Base-by-base conservation (phyloP, 64 coral and sea anemone species). In the Platygyra sinensis region DNA sequence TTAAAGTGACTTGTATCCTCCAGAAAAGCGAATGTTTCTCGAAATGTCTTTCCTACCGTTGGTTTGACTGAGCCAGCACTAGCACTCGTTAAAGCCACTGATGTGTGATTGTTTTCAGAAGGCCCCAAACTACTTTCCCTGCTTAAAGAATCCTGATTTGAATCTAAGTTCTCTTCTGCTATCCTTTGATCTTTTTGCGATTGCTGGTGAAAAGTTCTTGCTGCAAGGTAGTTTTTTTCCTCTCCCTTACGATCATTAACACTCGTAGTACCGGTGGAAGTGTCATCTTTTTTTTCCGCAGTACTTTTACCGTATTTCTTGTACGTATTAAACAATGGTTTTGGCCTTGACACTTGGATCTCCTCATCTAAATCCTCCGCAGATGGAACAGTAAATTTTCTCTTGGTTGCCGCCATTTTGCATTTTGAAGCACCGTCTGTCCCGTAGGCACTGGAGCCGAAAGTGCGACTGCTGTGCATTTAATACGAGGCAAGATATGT, bases 11-110 rank as follows among this genome's bases (percentile, higher is more conserved):
- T 89, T 17, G 97, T 96, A 83, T 96, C 78, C 71, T 99, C 92
- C 7, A 99, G 73, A 78, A 99, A 99, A 12, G 97, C 94, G 91
- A 99, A 99, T 16, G 94, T 95, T 54, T 99, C 97, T 83, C 87
- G 76, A 24, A 99, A 99, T 59, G 83, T 96, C 4, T 90, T 92
- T 29, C 94, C 97, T 22, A 93, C 87, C 20, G 62, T 62, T 77
- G 60, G 54, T 77, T 90, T 89, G 54, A 25, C 31, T 16, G 54
- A 27, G 30, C 8, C 36, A 39, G 14, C 8, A 5, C 60, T 46
- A 11, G 7, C 22, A 42, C 42, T 46, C 42, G 42, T 46, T 46
- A 13, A 72, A 67, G 22, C n/a, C 7, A 10, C 12, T 17, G 9
- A 1, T 67, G 24, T 18, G 20, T 50, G 33, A 72, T n/a, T 50